Base-by-base conservation (phyloP, 2,797 vertebrate species). In the Mionectes olivaceus region DNA sequence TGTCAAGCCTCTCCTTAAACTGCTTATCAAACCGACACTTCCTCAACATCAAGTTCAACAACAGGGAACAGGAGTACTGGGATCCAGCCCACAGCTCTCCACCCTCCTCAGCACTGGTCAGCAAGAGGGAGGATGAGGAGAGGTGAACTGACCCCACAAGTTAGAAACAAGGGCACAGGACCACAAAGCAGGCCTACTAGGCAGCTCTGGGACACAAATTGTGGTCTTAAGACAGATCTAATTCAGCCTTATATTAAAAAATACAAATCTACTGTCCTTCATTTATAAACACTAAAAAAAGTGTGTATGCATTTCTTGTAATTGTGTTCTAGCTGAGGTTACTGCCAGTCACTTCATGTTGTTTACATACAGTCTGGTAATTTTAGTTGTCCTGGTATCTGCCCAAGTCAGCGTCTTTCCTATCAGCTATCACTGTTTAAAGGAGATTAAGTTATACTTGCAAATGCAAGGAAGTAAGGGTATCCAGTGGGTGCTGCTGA, bases 391-490 rank as follows among this genome's bases (percentile, higher is more conserved):
- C 52, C 91, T 95, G 86, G 86, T 95, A 65, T 82, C 63, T 94
- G 68, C 87, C 83, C 91, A 95, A 96, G 85, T 94, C 60, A 95
- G 84, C 96, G 49, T 81, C 89, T 95, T 94, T 94, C 78, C 83
- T 71, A 95, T 84, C 88, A 94, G 86, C 78, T 85, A 47, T 92
- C 86, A 84, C 47, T 70, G 46, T 93, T 78, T 67, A 83, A 89
- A 94, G 77, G 91, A 97, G 94, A 92, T 82, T 94, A 94, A 93
- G 75, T 94, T 96, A 91, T 90, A 94, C 78, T 97, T 95, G 95
- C 92, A 91, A 89, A 93, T 91, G 86, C 32, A 76, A 95, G 90
- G 74, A 94, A 96, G 87, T 89, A 95, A 97, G 94, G 82, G n/a
- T 83, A 94, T 96, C 95, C 92, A 94, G 86, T 89, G 92, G 87